These are phyloP conservation scores for Entelurus aequoreus DNA, from an alignment of 2,113 vertebrate species.

Conservation along the genomic window DNA sequence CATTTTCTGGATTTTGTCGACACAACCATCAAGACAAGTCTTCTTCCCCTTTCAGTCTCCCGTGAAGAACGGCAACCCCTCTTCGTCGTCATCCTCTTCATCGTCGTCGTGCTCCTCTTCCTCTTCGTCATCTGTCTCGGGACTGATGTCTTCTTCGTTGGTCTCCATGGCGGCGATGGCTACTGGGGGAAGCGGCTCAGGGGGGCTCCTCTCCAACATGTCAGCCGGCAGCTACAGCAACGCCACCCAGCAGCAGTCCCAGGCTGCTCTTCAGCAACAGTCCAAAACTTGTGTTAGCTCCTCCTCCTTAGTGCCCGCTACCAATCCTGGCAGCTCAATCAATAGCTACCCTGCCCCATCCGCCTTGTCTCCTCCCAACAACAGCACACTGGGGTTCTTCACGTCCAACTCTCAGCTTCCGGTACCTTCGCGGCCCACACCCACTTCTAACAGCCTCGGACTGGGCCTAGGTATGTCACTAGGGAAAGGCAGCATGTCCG, in stretches of 20 bases:
- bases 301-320: conserved; percentile 31
- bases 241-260: conserved; percentile 68
- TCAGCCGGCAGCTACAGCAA: conserved; percentile 72
- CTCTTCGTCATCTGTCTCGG: conserved; percentile 63
- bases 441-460: conserved; percentile 52
- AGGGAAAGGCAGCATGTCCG: conserved; percentile 59
- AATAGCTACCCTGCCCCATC: conserved; percentile 58
- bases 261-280: conserved; percentile 51
- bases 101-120: conserved; percentile 64
- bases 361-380: conserved; percentile 59
- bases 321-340: conserved; percentile 48
- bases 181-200: conserved; percentile 31
- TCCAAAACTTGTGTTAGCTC: background rate
- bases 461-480: conserved; percentile 54
- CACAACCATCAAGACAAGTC: background rate
- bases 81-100: conserved; percentile 75
- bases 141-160: conserved; percentile 64
- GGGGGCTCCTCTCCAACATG: conserved; percentile 39
- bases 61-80: conserved; percentile 86
- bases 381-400: conserved; percentile 60
- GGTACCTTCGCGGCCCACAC: conserved; percentile 56
- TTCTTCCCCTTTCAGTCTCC: conserved; percentile 76
- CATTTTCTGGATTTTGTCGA: background rate
- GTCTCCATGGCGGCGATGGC: conserved; percentile 74
- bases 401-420: conserved; percentile 58